Evolutionary conservation across 2,888 invertebrate genomes (phyloP), one percentile per base, ranked within the genome.

Genomic region (Macroteleia sp.): DNA sequence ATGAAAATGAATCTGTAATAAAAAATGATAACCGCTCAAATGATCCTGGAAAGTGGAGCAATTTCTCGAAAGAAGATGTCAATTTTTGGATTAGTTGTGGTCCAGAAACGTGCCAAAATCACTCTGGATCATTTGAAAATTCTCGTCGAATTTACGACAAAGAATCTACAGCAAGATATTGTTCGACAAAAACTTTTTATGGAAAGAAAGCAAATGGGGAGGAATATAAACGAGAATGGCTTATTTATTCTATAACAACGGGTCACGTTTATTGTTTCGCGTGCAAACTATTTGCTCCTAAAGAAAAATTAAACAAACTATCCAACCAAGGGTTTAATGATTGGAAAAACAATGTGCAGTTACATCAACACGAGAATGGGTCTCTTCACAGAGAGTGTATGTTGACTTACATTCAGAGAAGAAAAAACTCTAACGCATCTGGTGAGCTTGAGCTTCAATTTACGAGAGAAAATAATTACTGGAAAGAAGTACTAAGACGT

Each of bases 401-500:
- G 57, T 25, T 57, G 25, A 25, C 8, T 16, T 52, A 52, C 17
- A 16, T 52, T 6, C 34, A 52, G 12, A 52, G 34, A 30, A 17
- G 20, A 52, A 17, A 34, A 32, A 8, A 64, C 10, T 32, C 32
- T 10, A 9, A 32, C 2, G 10, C 6, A 25, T 25, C 25, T 3
- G 25, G 6, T 25, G 4, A 5, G 6, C 25, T 25, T 25, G 25
- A 25, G 6, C 6, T 25, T 25, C 25, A 25, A 25, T 25, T 25
- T 6, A 5, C 3, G 6, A 25, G 6, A 6, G 32, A 32, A 10
- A 32, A 32, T 10, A 32, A 67, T 46, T 74, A 74, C 70, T 74
- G 78, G 74, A 69, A 50, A 48, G 41, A 69, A 25, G 50, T 78
- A 20, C 46, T 78, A 16, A 46, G 57, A 74, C 52, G 74, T 59